Evolutionary conservation across 2,888 invertebrate species (phyloP).

Genomic region (Alentia gelatinosa): DNA sequence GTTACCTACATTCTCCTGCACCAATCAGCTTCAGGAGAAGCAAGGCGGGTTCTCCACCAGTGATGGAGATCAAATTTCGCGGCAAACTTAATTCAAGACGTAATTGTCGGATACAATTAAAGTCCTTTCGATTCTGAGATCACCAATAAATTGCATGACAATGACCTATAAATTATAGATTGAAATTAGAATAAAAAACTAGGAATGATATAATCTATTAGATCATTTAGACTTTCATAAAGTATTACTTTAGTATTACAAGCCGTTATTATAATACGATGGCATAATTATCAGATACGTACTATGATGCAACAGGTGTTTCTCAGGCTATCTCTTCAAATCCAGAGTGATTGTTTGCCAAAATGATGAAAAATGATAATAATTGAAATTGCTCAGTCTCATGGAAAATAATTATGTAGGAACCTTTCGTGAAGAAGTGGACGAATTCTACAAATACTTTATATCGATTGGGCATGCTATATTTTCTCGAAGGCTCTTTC

Average conservation of each 20-base stretch:
- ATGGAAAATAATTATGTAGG: neutral
- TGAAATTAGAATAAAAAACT: neutral
- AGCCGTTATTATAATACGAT: neutral
- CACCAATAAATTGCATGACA: neutral
- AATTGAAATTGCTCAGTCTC: neutral
- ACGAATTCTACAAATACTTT: no score
- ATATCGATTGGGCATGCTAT: no score
- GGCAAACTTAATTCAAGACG: neutral
- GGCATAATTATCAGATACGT: neutral
- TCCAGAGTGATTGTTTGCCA: neutral
- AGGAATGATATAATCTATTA: neutral
- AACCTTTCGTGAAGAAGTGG: no score
- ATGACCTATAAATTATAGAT: neutral
- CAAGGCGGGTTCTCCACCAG: no score
- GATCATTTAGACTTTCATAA: neutral
- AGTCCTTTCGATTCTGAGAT: neutral
- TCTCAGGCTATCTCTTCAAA: neutral
- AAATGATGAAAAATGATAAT: neutral
- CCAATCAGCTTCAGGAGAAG: no score
- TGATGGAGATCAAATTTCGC: no score
- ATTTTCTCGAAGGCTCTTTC: no score
- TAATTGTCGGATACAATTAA: neutral
- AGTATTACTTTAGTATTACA: neutral
- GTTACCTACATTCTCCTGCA: no score
- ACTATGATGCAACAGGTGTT: neutral